A percentile compares a stretch with the other conserved stretches of the same genome.
These are phyloP conservation scores for Gastrophysa polygoni DNA, from an alignment of 2,888 invertebrate genomes.

Conservation along the genomic window DNA sequence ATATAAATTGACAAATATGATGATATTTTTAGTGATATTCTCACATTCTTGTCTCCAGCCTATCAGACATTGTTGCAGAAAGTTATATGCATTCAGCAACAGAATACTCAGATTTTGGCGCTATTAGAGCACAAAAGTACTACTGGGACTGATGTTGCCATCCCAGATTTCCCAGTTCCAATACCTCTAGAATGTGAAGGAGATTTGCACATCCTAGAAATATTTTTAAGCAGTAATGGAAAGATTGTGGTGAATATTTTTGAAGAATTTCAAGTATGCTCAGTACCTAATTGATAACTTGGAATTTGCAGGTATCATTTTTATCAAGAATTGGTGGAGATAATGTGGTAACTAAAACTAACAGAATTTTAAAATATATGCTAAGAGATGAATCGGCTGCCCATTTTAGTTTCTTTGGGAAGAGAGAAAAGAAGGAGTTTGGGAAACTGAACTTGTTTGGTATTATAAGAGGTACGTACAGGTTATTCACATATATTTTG, in stretches of 20 bases:
- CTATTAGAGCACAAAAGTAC: slow-evolving; percentile 6
- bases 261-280: neutral
- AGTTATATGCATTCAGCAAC: neutral
- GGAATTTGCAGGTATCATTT: slow-evolving; percentile 13
- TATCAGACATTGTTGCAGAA: slow-evolving; percentile 9
- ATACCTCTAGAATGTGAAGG: slow-evolving; percentile 14
- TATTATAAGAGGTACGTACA: slow-evolving; percentile 15
- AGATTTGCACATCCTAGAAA: slow-evolving; percentile 14
- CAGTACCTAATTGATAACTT: neutral
- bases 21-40: neutral
- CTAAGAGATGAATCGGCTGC: slow-evolving; percentile 13
- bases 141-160: neutral
- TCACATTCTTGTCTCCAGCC: neutral
- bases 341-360: slow-evolving; percentile 5
- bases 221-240: slow-evolving; percentile 11
- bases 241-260: slow-evolving; percentile 16
- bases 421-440: slow-evolving; percentile 19
- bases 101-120: slow-evolving; percentile 6
- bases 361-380: slow-evolving; percentile 17
- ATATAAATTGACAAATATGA: slow-evolving; percentile 7
- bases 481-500: too few relatives aligned
- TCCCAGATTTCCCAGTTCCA: slow-evolving; percentile 5
- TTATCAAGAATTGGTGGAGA: slow-evolving; percentile 15
- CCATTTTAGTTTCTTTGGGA: slow-evolving; percentile 20
- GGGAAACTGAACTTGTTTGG: slow-evolving; percentile 8